Evolutionary conservation across 2,888 invertebrate genomes (phyloP).

Genomic region (Chrysina gloriosa): DNA sequence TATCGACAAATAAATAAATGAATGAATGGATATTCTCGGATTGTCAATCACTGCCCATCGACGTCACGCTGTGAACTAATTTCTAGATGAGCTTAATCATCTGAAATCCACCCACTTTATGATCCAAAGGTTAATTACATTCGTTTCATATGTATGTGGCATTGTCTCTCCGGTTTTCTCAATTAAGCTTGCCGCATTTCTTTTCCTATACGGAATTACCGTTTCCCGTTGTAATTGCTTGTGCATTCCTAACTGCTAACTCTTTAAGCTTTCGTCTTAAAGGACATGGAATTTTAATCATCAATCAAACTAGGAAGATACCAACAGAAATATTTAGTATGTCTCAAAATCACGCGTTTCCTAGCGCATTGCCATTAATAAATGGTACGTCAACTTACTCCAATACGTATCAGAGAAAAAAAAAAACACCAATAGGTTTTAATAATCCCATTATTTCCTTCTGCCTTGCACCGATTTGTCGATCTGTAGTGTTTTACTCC

Average conservation of each 20-base stretch:
- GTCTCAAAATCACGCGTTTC: no score
- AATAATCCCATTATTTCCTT: constrained; percentile 7
- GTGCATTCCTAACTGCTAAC: no score
- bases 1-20: constrained; percentile 27
- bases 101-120: constrained; percentile 30
- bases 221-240: no score
- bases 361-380: no score
- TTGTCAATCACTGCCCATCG: constrained; percentile 36
- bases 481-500: background rate
- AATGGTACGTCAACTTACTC: no score
- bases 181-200: constrained; percentile 18
- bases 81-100: constrained; percentile 36
- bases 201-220: background rate
- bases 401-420: no score
- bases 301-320: no score
- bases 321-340: no score
- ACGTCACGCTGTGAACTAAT: constrained; percentile 44
- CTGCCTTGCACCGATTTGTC: constrained; percentile 6
- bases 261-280: no score
- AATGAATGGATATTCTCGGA: background rate
- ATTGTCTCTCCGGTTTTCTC: constrained; percentile 31
- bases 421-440: no score
- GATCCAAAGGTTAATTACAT: constrained; percentile 22
- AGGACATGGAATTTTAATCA: no score
- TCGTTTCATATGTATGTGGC: constrained; percentile 3